A percentile compares a stretch with the other conserved stretches of the same genome.
These are phyloP conservation scores for Parasteatoda tepidariorum DNA, from an alignment of 1,140 invertebrate species.

Conservation along the genomic window DNA sequence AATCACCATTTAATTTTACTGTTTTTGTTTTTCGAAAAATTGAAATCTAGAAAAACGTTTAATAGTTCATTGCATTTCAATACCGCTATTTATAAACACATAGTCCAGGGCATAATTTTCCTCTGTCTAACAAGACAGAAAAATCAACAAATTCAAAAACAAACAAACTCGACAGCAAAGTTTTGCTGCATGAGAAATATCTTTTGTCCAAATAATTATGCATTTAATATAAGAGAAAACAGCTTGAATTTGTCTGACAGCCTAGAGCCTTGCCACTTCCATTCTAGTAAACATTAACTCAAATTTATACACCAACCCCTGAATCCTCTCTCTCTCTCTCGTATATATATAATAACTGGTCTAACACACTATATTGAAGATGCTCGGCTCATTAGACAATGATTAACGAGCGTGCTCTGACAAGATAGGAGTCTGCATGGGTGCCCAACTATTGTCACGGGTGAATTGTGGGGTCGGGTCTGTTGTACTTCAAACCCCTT, in stretches of 20 bases:
- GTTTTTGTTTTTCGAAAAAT: no score
- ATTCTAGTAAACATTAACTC: not conserved
- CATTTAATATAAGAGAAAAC: not conserved
- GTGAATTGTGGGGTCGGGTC: slow-evolving; percentile 45
- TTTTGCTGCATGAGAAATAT: no score
- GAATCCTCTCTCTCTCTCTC: not conserved
- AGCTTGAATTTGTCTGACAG: not conserved
- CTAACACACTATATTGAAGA: slow-evolving; percentile 15
- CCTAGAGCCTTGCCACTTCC: not conserved
- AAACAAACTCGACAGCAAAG: no score
- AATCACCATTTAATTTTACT: no score
- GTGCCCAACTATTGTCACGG: slow-evolving; percentile 40
- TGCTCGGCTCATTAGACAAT: slow-evolving; percentile 53
- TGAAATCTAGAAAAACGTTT: no score
- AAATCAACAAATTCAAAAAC: no score
- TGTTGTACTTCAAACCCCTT: slow-evolving; percentile 43
- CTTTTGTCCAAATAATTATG: no score
- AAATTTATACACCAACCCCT: not conserved
- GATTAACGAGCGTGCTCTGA: slow-evolving; percentile 50
- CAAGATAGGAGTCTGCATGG: slow-evolving; percentile 10
- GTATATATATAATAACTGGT: not conserved
- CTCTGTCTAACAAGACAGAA: no score
- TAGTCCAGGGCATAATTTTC: no score
- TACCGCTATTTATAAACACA: no score
- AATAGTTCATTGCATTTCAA: no score